Conservation (phyloP, 92 coral and sea anemone species). For the Pocillopora meandrina region DNA sequence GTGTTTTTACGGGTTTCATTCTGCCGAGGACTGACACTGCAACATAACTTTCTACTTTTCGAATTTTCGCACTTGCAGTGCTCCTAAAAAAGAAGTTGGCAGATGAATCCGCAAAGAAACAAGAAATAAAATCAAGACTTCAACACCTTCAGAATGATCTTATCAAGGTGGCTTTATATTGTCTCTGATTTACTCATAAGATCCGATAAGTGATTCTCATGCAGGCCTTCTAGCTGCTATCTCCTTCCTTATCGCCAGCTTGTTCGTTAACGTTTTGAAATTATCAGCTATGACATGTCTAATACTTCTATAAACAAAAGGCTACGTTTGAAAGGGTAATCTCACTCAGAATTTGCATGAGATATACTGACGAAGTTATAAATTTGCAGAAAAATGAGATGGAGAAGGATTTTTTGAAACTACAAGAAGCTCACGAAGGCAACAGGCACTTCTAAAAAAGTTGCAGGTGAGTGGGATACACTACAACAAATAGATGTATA, state of each 20-base stretch:
- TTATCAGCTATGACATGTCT: too few relatives aligned
- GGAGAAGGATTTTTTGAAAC: conserved; percentile 80
- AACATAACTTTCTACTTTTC: neutral
- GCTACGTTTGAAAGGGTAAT: too few relatives aligned
- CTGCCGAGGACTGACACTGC: neutral
- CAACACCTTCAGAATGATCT: too few relatives aligned
- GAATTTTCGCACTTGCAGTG: conserved; percentile 38
- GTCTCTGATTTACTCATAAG: too few relatives aligned
- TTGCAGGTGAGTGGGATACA: conserved; percentile 66
- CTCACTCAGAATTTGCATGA: neutral
- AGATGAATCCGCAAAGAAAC: conserved; percentile 87
- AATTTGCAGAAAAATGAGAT: conserved; percentile 85
- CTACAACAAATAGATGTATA: too few relatives aligned
- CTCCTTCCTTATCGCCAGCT: too few relatives aligned
- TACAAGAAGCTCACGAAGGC: conserved; percentile 93
- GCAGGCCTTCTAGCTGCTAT: too few relatives aligned
- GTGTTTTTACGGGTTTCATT: neutral
- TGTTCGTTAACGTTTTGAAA: too few relatives aligned
- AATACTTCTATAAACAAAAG: too few relatives aligned
- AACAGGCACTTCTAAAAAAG: conserved; percentile 89
- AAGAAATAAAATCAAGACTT: conserved; percentile 48
- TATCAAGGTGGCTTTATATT: too few relatives aligned
- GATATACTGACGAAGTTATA: neutral
- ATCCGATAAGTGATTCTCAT: too few relatives aligned
- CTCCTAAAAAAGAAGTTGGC: conserved; percentile 86